Base-by-base conservation (phyloP, 2,888 invertebrate genomes). In the Drosophila pseudotalamancana region DNA sequence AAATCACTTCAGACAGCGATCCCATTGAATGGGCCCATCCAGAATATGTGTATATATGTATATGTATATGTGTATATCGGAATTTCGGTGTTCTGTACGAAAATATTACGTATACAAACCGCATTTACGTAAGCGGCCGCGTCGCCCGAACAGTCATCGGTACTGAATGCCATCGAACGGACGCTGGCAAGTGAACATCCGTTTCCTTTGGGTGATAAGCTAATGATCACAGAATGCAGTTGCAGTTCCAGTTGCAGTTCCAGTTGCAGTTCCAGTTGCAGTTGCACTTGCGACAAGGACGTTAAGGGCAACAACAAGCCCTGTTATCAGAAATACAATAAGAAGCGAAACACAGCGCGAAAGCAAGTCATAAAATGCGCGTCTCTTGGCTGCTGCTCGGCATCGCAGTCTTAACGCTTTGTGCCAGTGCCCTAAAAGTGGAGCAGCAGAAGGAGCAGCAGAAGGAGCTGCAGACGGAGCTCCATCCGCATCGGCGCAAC, bases 361-460 rank as follows among this genome's bases (percentile, higher is more conserved):
- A 31, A 43, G 31, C 35, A 66, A 53, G 34, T 40, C 32, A 55
- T 48, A 45, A 43, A 62, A 76, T 76, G 76, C 65, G 42, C 6
- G 5, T 37, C 18, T 35, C 45, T 43, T 43, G 63, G 51, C 54
- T 69, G 46, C 50, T 72, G 19, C 21, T 67, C 12, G 50, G 31
- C 42, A n/a, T 63, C n/a, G 56, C 59, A 14, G 45, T 72, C 8
- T 19, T 45, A 11, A 31, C 60, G 34, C 50, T 79, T 8, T 50
- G 62, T 37, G 66, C 62, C 45, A 34, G 48, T 19, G 75, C 60
- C 5, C 39, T 75, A 40, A 65, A 71, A 35, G 21, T 57, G 42
- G 69, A 72, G 12, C 66, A 61, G 37, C 73, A 63, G 18, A 42
- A 53, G 27, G 56, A 72, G 6, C 55, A 65, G 39, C 76, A 65